Evolutionary conservation across 2,888 invertebrate species (phyloP), one percentile per base, ranked within the genome.

Genomic region (Zaprionus obscuricornis): DNA sequence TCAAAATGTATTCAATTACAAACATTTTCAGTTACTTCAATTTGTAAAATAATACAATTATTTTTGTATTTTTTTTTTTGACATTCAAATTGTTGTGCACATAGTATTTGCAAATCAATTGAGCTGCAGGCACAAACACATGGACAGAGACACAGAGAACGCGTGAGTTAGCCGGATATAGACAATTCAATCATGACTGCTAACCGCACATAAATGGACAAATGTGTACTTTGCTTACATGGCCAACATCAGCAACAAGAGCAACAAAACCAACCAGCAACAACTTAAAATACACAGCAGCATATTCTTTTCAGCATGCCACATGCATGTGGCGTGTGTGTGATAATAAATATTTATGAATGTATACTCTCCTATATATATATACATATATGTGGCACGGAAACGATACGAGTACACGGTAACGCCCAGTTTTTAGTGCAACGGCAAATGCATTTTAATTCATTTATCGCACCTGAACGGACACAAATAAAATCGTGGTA

Each of bases 391-490:
- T n/a, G n/a, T n/a, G n/a, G n/a, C n/a, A n/a, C n/a, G n/a, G n/a
- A 24, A 14, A 24, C 34, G 10, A 8, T 20, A 39, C 8, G 3
- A 46, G 11, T 18, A 31, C 37, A 34, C 27, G 24, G 24, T 37
- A 24, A 27, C n/a, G 54, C 51, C 52, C 18, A n/a, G 6, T 4
- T 17, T 31, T 29, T 29, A 22, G 8, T 39, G 37, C 34, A 31
- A 46, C 26, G 40, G 27, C 58, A 56, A 52, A 47, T 67, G 52
- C 59, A 64, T 64, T 66, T 68, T 58, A 63, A 73, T 70, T 70
- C 55, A 81, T 83, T 73, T 75, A 74, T 72, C 47, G 65, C 58
- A 73, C 55, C 65, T 66, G 47, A 50, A 45, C 36, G 33, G 29
- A 50, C 29, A 36, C 37, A 65, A 58, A 67, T 59, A 43, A 54